These are phyloP conservation scores for Fopius arisanus DNA, from an alignment of 1,140 invertebrate genomes.

Conservation along the genomic window DNA sequence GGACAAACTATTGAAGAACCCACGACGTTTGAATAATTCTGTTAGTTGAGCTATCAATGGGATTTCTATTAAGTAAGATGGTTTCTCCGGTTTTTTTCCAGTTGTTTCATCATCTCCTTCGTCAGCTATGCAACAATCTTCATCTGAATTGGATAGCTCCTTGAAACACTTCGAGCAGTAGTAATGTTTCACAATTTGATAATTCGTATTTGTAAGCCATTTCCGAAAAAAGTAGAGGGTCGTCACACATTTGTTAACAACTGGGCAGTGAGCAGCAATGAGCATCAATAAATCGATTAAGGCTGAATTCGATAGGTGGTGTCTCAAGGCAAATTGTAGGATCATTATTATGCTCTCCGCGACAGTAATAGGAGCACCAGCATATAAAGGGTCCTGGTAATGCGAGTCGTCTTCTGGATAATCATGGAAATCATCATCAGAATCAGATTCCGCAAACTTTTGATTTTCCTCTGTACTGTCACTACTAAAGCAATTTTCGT, in stretches of 20 bases:
- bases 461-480: no score
- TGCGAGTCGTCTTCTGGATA: background rate
- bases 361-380: background rate
- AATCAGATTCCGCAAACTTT: no score
- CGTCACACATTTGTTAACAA: constrained; percentile 7
- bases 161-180: constrained; percentile 23
- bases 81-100: no score
- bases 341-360: background rate
- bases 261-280: constrained; percentile 18
- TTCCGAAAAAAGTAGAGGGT: constrained; percentile 25
- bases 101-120: background rate
- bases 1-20: constrained; percentile 17
- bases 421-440: no score
- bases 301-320: background rate
- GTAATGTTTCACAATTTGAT: constrained; percentile 20
- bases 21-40: constrained; percentile 26
- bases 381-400: background rate
- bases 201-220: constrained; percentile 8
- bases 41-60: constrained; percentile 27
- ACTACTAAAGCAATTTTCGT: no score
- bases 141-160: background rate
- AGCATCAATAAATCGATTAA: constrained; percentile 17
- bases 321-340: background rate
- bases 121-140: background rate
- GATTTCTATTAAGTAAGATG: constrained; percentile 26